phyloP scores from a whole-genome alignment of 53 echinoderm and acorn worm genomes.

The Hippasteria phrygiana region DNA sequence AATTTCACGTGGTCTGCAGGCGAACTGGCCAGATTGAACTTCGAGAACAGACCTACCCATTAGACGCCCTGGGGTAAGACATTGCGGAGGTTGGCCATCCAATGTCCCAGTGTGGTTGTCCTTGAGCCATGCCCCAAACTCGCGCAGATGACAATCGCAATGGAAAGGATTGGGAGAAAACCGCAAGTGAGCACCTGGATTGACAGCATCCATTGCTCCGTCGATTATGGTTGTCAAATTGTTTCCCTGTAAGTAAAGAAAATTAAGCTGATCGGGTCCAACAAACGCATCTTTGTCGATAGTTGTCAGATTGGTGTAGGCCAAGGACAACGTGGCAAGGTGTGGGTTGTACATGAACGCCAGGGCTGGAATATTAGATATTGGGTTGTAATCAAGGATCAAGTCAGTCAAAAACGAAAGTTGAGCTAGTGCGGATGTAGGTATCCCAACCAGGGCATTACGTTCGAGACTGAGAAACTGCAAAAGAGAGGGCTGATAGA shows the following conservation, averaged over 20 bases:
- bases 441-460: constrained; percentile 14
- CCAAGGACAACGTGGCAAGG: not conserved
- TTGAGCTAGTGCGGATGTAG: not conserved
- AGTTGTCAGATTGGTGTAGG: not conserved
- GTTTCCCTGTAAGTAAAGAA: not conserved
- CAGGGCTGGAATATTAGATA: constrained; percentile 2
- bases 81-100: not conserved
- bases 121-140: constrained; percentile 50
- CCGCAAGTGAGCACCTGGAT: not conserved
- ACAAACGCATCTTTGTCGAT: constrained; percentile 42
- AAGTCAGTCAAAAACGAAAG: not conserved
- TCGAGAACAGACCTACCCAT: not conserved
- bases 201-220: constrained; percentile 13
- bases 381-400: constrained; percentile 1
- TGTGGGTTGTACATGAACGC: constrained; percentile 9
- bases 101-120: not conserved
- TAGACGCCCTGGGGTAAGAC: constrained; percentile 22
- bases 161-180: constrained; percentile 39
- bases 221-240: constrained; percentile 29
- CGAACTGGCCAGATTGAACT: not conserved
- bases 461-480: not conserved
- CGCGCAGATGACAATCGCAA: constrained; percentile 52
- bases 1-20: constrained; percentile 13
- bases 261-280: not conserved
- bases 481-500: constrained; percentile 6